Evolutionary conservation across 30 jellyfish, hydroid and myxozoan species (phyloP), one percentile per base, ranked within the genome.

Genomic region (Catostylus mosaicus): DNA sequence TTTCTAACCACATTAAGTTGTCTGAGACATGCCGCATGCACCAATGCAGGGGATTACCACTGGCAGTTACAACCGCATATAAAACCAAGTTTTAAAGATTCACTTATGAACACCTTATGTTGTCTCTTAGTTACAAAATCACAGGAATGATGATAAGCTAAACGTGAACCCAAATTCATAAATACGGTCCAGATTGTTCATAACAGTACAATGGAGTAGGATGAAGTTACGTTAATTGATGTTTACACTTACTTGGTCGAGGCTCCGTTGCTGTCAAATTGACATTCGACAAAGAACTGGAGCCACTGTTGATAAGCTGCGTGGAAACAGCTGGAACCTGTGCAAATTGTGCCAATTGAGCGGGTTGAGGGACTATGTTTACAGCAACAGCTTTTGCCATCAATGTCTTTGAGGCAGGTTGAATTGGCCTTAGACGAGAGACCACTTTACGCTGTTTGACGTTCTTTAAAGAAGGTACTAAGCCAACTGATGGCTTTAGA

Each of bases 341-440:
- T 29, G 93, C 97, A 59, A 62, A 84, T 50, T 88, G 99, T 18
- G 90, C 97, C 19, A 95, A 84, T 62, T 85, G 96, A 1, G 96
- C 95, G 27, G 97, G 99, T 59, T 95, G 99, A 12, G 97, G 97
- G 47, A 95, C 95, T 32, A 95, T 76, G 67, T 95, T 95, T 7
- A 95, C 99, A 48, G 99, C 97, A 11, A 95, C 97, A 16, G 97
- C 97, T 30, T 86, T 80, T 9, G 92, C 86, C 85, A 88, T 65
- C 38, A 88, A 54, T 16, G 87, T 79, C 67, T 88, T 88, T 30
- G 85, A 63, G 65, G 86, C 96, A 26, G 92, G 92, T 30, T 82
- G 92, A 22, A 82, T 82, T 50, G 69, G 73, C 73, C 80, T 82
- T n/a, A 72, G 62, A 0, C 92, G 84, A 14, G 82, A 80, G 2